phyloP scores from a whole-genome alignment of 2,797 vertebrate genomes.

The Adrianichthys oophorus region DNA sequence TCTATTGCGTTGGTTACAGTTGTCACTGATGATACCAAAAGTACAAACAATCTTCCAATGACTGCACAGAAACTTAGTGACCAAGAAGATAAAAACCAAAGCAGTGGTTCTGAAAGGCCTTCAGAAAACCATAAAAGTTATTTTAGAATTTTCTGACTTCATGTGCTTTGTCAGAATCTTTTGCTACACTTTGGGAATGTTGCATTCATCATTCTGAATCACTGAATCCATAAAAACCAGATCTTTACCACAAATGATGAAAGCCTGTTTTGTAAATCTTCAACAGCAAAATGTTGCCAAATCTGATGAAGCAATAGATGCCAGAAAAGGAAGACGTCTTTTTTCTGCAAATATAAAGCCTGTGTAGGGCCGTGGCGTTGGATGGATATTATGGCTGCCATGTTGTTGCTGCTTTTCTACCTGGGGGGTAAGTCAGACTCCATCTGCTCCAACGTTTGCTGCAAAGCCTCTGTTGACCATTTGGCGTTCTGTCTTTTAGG shows the following conservation, averaged over 20 bases:
- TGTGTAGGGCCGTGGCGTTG: neutral
- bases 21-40: too few relatives aligned
- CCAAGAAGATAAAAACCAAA: too few relatives aligned
- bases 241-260: constrained; percentile 7
- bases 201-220: neutral
- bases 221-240: neutral
- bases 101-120: too few relatives aligned
- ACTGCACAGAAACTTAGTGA: too few relatives aligned
- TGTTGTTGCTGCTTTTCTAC: constrained; percentile 40
- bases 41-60: too few relatives aligned
- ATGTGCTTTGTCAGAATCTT: neutral
- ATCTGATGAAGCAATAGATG: constrained; percentile 31
- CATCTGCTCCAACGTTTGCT: neutral
- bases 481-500: constrained; percentile 35
- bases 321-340: constrained; percentile 13
- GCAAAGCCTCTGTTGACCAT: neutral
- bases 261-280: constrained; percentile 30
- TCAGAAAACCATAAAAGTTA: too few relatives aligned
- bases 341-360: neutral
- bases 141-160: too few relatives aligned
- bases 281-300: neutral
- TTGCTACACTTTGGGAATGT: too few relatives aligned
- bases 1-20: too few relatives aligned
- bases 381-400: constrained; percentile 38
- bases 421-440: constrained; percentile 39